Evolutionary conservation across 2,888 invertebrate species (phyloP), one percentile per base, ranked within the genome.

Genomic region (Platypus cylindrus): DNA sequence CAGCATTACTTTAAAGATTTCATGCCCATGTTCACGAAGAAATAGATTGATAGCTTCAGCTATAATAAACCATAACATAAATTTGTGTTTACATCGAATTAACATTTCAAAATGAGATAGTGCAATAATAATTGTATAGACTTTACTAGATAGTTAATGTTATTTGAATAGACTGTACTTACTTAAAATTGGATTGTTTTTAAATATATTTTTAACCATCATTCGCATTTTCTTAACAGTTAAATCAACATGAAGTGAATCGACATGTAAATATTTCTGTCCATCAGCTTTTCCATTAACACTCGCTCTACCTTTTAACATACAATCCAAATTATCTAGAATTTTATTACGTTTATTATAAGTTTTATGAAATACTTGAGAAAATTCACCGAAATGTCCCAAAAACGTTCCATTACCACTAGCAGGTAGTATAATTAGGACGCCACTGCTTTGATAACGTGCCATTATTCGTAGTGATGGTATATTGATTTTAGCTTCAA

Each of bases 41-140:
- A 79, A 79, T 30, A 78, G 61, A 54, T 79, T 79, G 5, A 75
- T 78, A 9, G 78, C 78, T 57, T 78, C 75, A 44, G 73, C 78
- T 79, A 52, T 22, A 65, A 61, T n/a, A n/a, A n/a, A n/a, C n/a
- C n/a, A n/a, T n/a, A n/a, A n/a, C n/a, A n/a, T n/a, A n/a, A n/a
- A n/a, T n/a, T n/a, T n/a, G n/a, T n/a, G n/a, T n/a, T n/a, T n/a
- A n/a, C n/a, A n/a, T n/a, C n/a, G n/a, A n/a, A n/a, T n/a, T n/a
- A n/a, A n/a, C n/a, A n/a, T n/a, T n/a, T n/a, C n/a, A n/a, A n/a
- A n/a, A n/a, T n/a, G n/a, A n/a, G n/a, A n/a, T n/a, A n/a, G n/a
- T n/a, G n/a, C n/a, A n/a, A n/a, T n/a, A n/a, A n/a, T n/a, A n/a
- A n/a, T n/a, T n/a, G n/a, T n/a, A n/a, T n/a, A n/a, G n/a, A n/a